Evolutionary conservation across 2,113 vertebrate genomes (phyloP).

Genomic region (Bubalus kerabau): DNA sequence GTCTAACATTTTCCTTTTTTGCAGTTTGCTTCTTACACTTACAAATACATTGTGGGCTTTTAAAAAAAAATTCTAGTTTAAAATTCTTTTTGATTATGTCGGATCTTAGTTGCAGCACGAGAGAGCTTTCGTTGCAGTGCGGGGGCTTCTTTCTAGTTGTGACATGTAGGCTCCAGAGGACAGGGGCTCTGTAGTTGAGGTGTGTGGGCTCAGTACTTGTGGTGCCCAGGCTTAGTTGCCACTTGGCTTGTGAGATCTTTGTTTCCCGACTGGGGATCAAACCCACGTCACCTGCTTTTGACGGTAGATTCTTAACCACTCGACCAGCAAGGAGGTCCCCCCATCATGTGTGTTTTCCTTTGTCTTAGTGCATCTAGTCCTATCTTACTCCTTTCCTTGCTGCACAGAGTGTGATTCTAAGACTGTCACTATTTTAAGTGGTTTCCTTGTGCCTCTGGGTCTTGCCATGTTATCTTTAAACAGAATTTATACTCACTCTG

Average conservation of each 20-base stretch:
- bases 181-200: not conserved
- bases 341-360: not conserved
- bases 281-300: not conserved
- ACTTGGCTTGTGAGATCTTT: not conserved
- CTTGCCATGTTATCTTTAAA: not conserved
- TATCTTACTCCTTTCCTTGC: not conserved
- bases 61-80: not conserved
- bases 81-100: not conserved
- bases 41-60: not conserved
- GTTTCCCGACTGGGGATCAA: not conserved
- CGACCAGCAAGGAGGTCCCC: not conserved
- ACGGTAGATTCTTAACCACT: not conserved
- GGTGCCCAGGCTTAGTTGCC: not conserved
- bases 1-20: not conserved
- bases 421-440: not conserved
- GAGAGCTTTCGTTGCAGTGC: not conserved
- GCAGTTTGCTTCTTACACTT: not conserved
- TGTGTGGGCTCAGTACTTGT: not conserved
- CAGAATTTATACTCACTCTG: not conserved
- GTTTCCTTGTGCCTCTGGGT: not conserved
- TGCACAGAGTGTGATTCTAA: not conserved
- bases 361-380: not conserved
- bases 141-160: not conserved
- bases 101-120: not conserved
- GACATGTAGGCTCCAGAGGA: not conserved